Conservation (phyloP, 2,888 invertebrate genomes). For the Pimpla rufipes region DNA sequence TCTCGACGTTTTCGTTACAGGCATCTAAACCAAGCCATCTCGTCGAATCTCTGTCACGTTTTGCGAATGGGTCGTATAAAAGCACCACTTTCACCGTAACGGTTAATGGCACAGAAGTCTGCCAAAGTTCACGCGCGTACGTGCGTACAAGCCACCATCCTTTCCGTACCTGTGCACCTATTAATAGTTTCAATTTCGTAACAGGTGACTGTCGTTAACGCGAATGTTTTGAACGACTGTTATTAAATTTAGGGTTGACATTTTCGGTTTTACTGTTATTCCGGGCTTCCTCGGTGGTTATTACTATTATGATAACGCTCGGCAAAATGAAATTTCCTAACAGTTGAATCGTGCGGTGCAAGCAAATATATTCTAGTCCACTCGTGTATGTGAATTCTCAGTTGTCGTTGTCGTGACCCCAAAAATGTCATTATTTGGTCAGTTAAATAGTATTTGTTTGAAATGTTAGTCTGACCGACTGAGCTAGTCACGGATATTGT, state of each 20-base stretch:
- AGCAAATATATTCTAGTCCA: slow-evolving; percentile 6
- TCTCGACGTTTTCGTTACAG: neutral
- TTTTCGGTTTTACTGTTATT: slow-evolving; percentile 42
- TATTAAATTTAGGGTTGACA: slow-evolving; percentile 17
- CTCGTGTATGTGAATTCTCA: neutral
- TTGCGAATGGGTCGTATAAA: slow-evolving; percentile 10
- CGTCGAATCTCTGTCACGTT: slow-evolving; percentile 1
- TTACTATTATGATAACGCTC: slow-evolving; percentile 6
- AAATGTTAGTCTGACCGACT: too few species aligned
- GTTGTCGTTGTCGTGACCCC: neutral
- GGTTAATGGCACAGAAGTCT: slow-evolving; percentile 7
- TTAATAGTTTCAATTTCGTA: slow-evolving; percentile 49
- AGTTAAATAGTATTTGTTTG: too few species aligned
- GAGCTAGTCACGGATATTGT: too few species aligned
- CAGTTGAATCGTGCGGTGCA: slow-evolving; percentile 4
- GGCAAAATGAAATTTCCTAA: slow-evolving; percentile 19
- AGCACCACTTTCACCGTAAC: slow-evolving; percentile 1
- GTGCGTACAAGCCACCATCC: slow-evolving; percentile 13
- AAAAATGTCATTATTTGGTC: too few species aligned
- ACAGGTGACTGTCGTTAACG: slow-evolving; percentile 40
- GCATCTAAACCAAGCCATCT: neutral
- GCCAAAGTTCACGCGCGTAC: slow-evolving; percentile 1
- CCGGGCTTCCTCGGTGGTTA: slow-evolving; percentile 4
- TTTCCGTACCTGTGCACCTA: slow-evolving; percentile 11
- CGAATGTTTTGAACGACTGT: slow-evolving; percentile 19